phyloP scores from a whole-genome alignment of 2,113 vertebrate genomes.

The Peromyscus polionotus region DNA sequence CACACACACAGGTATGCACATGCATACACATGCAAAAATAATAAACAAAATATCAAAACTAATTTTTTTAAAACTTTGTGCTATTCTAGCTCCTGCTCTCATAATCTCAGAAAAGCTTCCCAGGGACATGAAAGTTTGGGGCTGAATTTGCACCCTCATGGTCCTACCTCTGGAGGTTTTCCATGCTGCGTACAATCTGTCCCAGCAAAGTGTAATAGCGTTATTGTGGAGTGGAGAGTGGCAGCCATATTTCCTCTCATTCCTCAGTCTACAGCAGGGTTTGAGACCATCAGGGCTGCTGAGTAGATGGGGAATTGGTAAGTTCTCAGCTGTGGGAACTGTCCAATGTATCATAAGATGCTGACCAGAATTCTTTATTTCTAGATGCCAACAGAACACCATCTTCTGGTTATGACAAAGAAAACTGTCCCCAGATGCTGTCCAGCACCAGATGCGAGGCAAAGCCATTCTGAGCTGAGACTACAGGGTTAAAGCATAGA shows the following conservation, averaged over 20 bases:
- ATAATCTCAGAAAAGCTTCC: neutral
- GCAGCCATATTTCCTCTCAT: neutral
- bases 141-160: neutral
- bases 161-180: neutral
- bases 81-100: neutral
- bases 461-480: neutral
- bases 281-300: neutral
- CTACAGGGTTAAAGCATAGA: neutral
- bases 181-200: neutral
- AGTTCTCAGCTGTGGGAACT: neutral
- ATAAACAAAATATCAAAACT: neutral
- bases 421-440: neutral
- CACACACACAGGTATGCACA: neutral
- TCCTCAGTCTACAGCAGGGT: neutral
- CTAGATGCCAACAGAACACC: neutral
- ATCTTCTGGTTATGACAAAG: neutral
- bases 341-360: accelerated
- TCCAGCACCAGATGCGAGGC: neutral
- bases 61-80: neutral
- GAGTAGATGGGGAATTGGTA: neutral
- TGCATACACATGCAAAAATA: neutral
- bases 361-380: neutral
- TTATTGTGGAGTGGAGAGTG: neutral
- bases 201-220: neutral
- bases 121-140: neutral